Evolutionary conservation across 2,113 vertebrate species (phyloP), one percentile per base, ranked within the genome.

Genomic region (Plestiodon gilberti): DNA sequence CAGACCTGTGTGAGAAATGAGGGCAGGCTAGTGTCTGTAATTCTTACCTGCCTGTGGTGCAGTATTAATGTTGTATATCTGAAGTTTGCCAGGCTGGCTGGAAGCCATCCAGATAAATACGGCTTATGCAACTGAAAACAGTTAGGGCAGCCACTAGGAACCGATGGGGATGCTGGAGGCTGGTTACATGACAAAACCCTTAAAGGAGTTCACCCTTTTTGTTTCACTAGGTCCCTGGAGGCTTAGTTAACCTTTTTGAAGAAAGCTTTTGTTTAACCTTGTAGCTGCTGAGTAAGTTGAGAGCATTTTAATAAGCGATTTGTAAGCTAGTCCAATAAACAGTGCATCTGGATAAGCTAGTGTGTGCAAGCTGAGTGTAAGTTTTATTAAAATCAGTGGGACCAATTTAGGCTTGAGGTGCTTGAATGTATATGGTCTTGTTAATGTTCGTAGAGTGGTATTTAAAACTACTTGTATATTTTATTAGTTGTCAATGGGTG

Each of bases 1-100:
- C 91, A 93, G 70, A 83, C 86, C 73, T 30, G 84, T 90, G 89
- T 90, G 93, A 84, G 92, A 92, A 96, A 93, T 1, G 38, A 93
- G 90, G 92, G 85, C 83, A 90, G 77, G 76, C 79, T 88, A 14
- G 0, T 4, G 52, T 91, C 88, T 91, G 75, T 80, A 43, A 9
- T 91, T 90, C 89, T 81, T 90, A 73, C 89, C 84, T 91, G 91
- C 78, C 91, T 55, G 81, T 74, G 38, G 11, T 70, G 81, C 30
- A 0, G 1, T 69, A 89, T 86, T 95, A 91, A 89, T 75, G 88
- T 87, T 73, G 84, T 18, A 33, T 52, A 81, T 89, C 74, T 81
- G 0, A 1, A 38, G 88, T 84, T 85, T 86, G 25, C 18, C 76
- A 0, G 38, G 80, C 80, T 67, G 76, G n/a, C 76, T 73, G 81